A percentile compares a stretch with the other conserved stretches of the same genome.
Evolutionary conservation across 35 echinoderm and acorn worm genomes (phyloP).

Genomic region (Heliocidaris tuberculata): DNA sequence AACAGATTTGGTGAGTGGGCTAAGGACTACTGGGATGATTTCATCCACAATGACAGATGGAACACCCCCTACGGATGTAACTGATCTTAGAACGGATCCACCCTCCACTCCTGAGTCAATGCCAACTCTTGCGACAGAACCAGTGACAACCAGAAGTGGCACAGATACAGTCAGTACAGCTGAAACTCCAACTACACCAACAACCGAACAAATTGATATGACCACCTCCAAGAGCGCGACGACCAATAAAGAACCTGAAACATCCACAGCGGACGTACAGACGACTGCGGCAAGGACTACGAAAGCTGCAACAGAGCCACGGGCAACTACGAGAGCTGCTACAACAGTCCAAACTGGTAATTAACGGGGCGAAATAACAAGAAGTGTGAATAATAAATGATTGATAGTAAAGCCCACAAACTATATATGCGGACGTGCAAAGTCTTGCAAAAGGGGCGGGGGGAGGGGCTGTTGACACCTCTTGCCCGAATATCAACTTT

Average conservation of each 20-base stretch:
- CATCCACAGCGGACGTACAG: neutral
- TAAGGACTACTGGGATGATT: too few species aligned
- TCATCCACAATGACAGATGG: neutral
- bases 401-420: too few species aligned
- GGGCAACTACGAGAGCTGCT: neutral
- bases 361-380: neutral
- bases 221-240: neutral
- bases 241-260: neutral
- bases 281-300: neutral
- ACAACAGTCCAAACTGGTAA: neutral
- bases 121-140: neutral
- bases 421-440: too few species aligned
- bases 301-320: neutral
- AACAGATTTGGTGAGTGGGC: too few species aligned
- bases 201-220: too few species aligned
- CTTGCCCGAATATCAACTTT: too few species aligned
- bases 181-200: too few species aligned
- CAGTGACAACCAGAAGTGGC: neutral
- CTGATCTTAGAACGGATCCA: neutral
- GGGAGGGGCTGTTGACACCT: too few species aligned
- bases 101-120: neutral
- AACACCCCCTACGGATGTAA: neutral
- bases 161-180: neutral
- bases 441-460: too few species aligned
- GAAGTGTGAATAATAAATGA: too few species aligned